Evolutionary conservation across 2,888 invertebrate genomes (phyloP), one percentile per base, ranked within the genome.

Genomic region (Quadroppia sp.): DNA sequence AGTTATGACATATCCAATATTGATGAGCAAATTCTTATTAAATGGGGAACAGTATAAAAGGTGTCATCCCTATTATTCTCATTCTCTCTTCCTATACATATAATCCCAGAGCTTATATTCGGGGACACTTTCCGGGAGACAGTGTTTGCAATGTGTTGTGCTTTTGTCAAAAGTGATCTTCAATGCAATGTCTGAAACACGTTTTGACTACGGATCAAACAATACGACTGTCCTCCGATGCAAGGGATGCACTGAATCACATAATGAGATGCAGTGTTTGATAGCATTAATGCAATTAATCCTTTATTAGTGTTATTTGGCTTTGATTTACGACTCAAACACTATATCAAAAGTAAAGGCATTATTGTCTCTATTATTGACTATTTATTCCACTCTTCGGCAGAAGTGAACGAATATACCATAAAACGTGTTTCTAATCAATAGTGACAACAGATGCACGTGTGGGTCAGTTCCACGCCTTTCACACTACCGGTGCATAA

Each of bases 61-160:
- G 53, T 53, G 53, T 53, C 53, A 53, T 53, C 53, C 53, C 11
- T n/a, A n/a, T n/a, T n/a, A n/a, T n/a, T n/a, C n/a, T n/a, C n/a
- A 53, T 20, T 53, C 25, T 25, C 9, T 11, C 20, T 53, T 53
- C 23, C 23, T 25, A 53, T 53, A 53, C n/a, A n/a, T n/a, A n/a
- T n/a, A n/a, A n/a, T 25, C 25, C 53, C 23, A 6, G 11, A 25
- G 53, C 53, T 53, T 53, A 53, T 9, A 23, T 53, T 53, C 53
- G 11, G 53, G 36, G 6, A n/a, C 20, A n/a, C 20, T 48, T 20
- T 48, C 48, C 48, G 48, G 53, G 53, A 53, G 53, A 53, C 53
- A 25, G 20, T 23, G 53, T 53, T 53, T 53, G 48, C 20, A n/a
- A 48, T n/a, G n/a, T 48, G 48, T 53, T 1, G 23, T 11, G 3